Evolutionary conservation across 2,113 vertebrate species (phyloP), one percentile per base, ranked within the genome.

Genomic region (Poeciliopsis turrubarensis): DNA sequence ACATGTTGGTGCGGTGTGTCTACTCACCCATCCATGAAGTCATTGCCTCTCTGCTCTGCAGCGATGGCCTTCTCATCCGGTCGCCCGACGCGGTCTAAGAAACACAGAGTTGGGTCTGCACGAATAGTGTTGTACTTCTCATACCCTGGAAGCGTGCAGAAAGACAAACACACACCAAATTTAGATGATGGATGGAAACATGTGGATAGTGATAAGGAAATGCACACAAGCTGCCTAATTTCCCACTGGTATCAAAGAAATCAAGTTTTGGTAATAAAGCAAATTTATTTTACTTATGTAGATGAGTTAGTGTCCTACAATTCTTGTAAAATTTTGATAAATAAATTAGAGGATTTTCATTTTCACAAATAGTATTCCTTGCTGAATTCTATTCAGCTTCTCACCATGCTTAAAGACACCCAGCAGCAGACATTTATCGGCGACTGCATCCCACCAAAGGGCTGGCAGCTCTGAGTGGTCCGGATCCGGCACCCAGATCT

Each of bases 41-140:
- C 98, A 77, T 98, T 99, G 72, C 96, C 95, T 92, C 98, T 95
- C 91, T 99, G 98, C 61, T 99, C 98, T 0, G 98, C 98, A 78
- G 98, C 98, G 32, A 99, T 98, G 65, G 98, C 98, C 87, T 99
- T 99, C 57, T 99, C 97, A 65, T 99, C 97, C 2, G 98, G 98
- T 85, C 97, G 96, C 25, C 98, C 98, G 73, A 97, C 98, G 25
- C 97, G 94, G 73, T 99, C 98, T 91, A 99, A 92, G 90, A 99
- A 99, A 92, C 97, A 97, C 62, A 99, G 91, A 0, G 95, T 95
- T 2, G 98, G 95, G 86, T 99, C 98, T 80, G 96, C 97, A 83
- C 98, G 95, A 74, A 99, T 95, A 15, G 97, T 99, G 94, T 99
- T 99, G 85, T 99, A 99, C 88, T 99, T 99, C 90, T 99, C 98